These are phyloP conservation scores for Tenthredo amoena DNA, from an alignment of 2,888 invertebrate species.

Conservation along the genomic window DNA sequence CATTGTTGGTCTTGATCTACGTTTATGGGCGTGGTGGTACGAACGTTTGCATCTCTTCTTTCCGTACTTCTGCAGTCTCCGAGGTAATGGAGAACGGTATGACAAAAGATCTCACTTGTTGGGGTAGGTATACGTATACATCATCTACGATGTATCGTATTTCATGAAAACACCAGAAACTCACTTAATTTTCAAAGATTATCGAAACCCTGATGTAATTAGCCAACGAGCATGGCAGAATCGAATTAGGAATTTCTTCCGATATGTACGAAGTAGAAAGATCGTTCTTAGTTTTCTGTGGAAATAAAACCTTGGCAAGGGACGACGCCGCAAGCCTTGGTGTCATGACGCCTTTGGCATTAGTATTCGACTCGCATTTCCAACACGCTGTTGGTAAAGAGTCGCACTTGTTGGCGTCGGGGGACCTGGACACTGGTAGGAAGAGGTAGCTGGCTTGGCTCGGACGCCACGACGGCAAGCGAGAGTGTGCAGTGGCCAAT, in stretches of 20 bases:
- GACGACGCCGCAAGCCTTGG: slow-evolving; percentile 25
- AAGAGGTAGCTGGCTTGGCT: slow-evolving; percentile 59
- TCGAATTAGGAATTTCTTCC: background rate
- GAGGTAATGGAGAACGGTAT: slow-evolving; percentile 10
- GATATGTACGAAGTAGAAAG: background rate
- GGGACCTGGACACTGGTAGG: slow-evolving; percentile 73
- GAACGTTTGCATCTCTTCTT: slow-evolving; percentile 59
- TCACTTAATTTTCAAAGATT: background rate
- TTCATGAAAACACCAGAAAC: background rate
- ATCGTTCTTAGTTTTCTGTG: background rate
- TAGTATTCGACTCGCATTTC: slow-evolving; percentile 72
- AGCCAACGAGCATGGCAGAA: background rate
- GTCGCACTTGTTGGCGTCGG: slow-evolving; percentile 75
- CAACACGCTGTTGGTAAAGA: slow-evolving; percentile 75
- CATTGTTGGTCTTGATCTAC: slow-evolving; percentile 72
- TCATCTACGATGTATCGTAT: background rate
- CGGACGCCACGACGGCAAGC: slow-evolving; percentile 48
- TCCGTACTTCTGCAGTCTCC: background rate
- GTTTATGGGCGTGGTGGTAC: slow-evolving; percentile 65
- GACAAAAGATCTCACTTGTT: background rate
- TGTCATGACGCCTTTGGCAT: slow-evolving; percentile 56
- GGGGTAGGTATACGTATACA: background rate
- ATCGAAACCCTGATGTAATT: background rate
- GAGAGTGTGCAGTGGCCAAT: slow-evolving; percentile 65
- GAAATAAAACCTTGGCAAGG: background rate